These are phyloP conservation scores for Brachyistius frenatus DNA, from an alignment of 2,113 vertebrate genomes.

Conservation along the genomic window DNA sequence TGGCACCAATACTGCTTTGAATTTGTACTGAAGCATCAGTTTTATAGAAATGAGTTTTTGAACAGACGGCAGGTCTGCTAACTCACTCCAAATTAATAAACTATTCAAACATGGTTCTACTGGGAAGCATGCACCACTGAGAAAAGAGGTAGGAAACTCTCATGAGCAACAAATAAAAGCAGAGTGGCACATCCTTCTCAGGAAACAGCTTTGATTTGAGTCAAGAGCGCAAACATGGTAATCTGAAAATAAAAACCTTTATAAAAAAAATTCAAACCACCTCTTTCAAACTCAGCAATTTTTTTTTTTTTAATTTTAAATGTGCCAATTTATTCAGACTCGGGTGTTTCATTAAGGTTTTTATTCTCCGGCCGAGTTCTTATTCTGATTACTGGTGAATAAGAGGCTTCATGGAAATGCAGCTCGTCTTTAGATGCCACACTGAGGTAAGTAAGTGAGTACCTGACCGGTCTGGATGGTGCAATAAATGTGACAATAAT, in stretches of 20 bases:
- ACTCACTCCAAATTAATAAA: slow-evolving; percentile 14
- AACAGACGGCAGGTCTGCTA: slow-evolving; percentile 49
- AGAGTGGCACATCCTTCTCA: too few relatives aligned
- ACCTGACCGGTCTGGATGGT: slow-evolving; percentile 6
- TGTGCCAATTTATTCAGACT: slow-evolving; percentile 7
- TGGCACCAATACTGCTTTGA: slow-evolving; percentile 13
- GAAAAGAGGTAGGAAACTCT: not conserved
- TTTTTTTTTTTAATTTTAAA: not conserved
- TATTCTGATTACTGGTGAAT: slow-evolving; percentile 17
- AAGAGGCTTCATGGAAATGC: slow-evolving; percentile 51
- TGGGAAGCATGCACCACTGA: slow-evolving; percentile 8
- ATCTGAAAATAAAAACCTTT: not conserved
- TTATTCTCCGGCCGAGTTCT: slow-evolving; percentile 4
- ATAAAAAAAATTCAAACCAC: not conserved
- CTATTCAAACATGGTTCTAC: slow-evolving; percentile 6
- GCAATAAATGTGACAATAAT: slow-evolving; percentile 31
- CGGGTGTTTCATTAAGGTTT: slow-evolving; percentile 7
- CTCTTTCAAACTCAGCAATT: not conserved
- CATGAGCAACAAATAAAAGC: not conserved
- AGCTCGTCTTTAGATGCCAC: slow-evolving; percentile 51
- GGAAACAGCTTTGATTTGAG: slow-evolving; percentile 10
- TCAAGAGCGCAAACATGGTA: not conserved
- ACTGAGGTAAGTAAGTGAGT: slow-evolving; percentile 8
- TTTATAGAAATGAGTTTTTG: slow-evolving; percentile 32
- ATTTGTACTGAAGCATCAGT: slow-evolving; percentile 27